Percentiles rank a stretch among this genome's conserved stretches.
These are phyloP conservation scores for Oscarella lobularis DNA, from an alignment of 37 sponge, comb jelly and placozoan species.

Conservation along the genomic window DNA sequence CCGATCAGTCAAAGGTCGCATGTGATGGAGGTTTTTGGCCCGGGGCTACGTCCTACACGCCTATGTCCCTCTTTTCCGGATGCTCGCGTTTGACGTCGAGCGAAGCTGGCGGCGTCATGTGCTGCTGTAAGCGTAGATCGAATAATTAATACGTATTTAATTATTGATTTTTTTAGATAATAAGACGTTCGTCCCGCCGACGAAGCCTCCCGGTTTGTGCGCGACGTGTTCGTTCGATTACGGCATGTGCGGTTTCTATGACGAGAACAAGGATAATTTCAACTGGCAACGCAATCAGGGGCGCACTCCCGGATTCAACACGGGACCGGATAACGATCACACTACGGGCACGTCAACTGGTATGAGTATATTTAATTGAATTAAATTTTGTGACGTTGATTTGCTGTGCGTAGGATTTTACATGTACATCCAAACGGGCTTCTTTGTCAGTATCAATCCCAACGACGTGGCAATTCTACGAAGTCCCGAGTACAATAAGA, in stretches of 20 bases:
- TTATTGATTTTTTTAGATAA: neutral
- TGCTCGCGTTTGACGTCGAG: neutral
- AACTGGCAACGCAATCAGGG: slow-evolving; percentile 19
- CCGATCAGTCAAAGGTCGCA: neutral
- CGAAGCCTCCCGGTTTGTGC: slow-evolving; percentile 8
- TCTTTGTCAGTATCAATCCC: neutral
- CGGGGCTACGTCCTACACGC: neutral
- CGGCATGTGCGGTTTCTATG: slow-evolving; percentile 13
- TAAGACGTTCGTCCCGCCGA: neutral
- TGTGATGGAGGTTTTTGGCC: neutral
- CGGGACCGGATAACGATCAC: neutral
- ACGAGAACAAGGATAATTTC: slow-evolving; percentile 13
- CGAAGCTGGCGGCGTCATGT: slow-evolving; percentile 10
- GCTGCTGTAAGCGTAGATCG: slow-evolving; percentile 1
- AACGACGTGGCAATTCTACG: neutral
- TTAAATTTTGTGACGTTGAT: no score
- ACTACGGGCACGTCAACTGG: neutral
- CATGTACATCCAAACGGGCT: neutral
- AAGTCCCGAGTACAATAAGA: neutral
- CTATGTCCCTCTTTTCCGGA: neutral
- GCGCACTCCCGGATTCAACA: slow-evolving; percentile 4
- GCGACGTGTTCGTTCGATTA: slow-evolving; percentile 16
- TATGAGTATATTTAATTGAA: no score
- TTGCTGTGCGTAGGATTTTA: no score
- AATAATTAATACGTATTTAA: neutral